Percentiles rank a stretch among this genome's conserved stretches.
These are phyloP conservation scores for Ctena decussata DNA, from an alignment of 2,888 invertebrate genomes.

Conservation along the genomic window DNA sequence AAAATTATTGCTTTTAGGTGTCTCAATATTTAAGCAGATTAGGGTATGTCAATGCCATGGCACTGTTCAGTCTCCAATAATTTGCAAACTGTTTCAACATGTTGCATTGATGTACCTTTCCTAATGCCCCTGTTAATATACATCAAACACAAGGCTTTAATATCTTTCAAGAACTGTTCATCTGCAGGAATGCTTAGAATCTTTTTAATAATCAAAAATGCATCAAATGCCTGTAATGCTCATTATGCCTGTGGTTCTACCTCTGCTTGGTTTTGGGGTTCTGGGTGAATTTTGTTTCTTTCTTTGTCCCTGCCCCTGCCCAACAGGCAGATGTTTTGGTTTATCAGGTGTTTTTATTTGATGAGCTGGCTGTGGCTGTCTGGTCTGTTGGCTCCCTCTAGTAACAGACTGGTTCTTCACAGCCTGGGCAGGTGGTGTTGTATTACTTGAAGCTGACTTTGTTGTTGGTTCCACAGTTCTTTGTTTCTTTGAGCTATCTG, in stretches of 20 bases:
- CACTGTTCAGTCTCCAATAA: no score
- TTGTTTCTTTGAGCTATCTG: not conserved
- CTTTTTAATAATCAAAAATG: no score
- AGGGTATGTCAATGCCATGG: no score
- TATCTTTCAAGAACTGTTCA: no score
- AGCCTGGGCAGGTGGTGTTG: not conserved
- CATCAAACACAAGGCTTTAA: no score
- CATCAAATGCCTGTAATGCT: no score
- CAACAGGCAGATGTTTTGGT: not conserved
- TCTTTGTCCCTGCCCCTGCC: not conserved
- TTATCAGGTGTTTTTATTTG: not conserved
- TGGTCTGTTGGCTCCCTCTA: not conserved
- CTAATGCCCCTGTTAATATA: no score
- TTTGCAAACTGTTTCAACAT: no score
- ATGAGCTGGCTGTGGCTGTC: not conserved
- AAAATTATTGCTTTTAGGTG: no score
- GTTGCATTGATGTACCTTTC: no score
- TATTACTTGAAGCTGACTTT: not conserved
- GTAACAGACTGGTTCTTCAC: not conserved
- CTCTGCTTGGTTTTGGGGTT: not conserved
- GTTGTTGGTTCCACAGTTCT: not conserved
- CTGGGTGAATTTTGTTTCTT: not conserved
- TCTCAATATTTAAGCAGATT: no score
- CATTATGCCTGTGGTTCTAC: not conserved
- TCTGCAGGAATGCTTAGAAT: no score